phyloP scores from a whole-genome alignment of 2,888 invertebrate genomes.

The Lordiphosa fenestrarum region DNA sequence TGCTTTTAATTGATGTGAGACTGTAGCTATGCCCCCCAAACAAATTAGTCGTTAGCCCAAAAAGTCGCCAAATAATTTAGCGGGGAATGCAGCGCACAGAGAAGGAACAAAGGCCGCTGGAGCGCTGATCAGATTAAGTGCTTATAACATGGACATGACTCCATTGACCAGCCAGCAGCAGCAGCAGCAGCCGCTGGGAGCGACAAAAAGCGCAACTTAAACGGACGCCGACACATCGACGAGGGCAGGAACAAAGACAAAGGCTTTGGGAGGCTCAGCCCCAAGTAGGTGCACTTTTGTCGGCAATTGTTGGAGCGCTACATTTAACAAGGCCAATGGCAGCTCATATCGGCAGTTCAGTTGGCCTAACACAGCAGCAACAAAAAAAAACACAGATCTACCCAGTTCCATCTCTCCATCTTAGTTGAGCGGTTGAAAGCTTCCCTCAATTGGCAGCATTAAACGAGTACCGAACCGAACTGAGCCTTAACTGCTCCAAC shows the following conservation, averaged over 20 bases:
- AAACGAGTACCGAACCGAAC: conserved; percentile 42
- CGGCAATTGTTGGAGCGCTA: conserved; percentile 44
- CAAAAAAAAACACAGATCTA: conserved; percentile 22
- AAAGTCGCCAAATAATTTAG: conserved; percentile 63
- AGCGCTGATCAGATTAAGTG: conserved; percentile 64
- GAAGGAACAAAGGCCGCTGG: conserved; percentile 57
- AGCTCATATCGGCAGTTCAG: conserved; percentile 8
- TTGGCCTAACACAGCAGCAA: conserved; percentile 4
- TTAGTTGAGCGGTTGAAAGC: conserved; percentile 42
- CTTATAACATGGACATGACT: conserved; percentile 75
- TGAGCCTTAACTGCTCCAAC: conserved; percentile 35
- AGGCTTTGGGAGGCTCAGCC: conserved; percentile 18
- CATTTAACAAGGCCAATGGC: neutral
- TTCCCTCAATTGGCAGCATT: conserved; percentile 79
- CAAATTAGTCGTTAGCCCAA: conserved; percentile 53
- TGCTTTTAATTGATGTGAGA: conserved; percentile 61
- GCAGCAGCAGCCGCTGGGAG: conserved; percentile 20
- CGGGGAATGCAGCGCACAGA: conserved; percentile 8
- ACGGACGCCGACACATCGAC: conserved; percentile 47
- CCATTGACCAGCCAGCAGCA: conserved; percentile 66
- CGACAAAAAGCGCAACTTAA: conserved; percentile 45
- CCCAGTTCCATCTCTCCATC: conserved; percentile 39
- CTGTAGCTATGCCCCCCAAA: conserved; percentile 32
- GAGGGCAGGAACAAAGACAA: conserved; percentile 8
- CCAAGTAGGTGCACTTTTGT: conserved; percentile 35